Base-by-base conservation (phyloP, 37 sponge, comb jelly and placozoan species). In the Diacarnus erythraeanus region DNA sequence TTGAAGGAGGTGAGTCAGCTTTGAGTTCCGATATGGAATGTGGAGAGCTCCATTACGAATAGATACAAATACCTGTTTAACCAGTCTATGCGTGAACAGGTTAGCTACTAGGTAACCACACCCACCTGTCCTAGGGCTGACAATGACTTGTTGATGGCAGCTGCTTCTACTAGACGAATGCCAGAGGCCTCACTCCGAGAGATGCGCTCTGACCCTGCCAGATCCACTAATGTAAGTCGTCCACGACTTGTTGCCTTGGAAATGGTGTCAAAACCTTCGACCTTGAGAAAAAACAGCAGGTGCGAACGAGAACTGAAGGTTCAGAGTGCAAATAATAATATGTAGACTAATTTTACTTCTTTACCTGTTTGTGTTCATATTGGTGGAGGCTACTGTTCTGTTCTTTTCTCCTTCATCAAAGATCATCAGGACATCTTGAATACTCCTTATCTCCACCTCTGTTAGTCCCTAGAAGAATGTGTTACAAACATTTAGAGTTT, bases 171-270 rank as follows among this genome's bases (percentile, higher is more conserved):
- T 29, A 93, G 61, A 59, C 93, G 31, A 22, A 81, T 72, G 15
- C 93, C 93, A 3, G 81, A 76, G 12, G 93, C 93, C 44, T 88
- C 93, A 44, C 86, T 93, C 0, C 87, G 77, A 25, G 93, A 93
- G 20, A 93, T 93, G 57, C 93, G 80, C 83, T 93, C 93, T 25
- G 93, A 93, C 20, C 93, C 93, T 23, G 93, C 93, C 44, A 93
- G 58, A 67, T 93, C 93, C 38, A 93, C 90, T 27, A 93, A 78
- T 4, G 89, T 93, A 20, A 93, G 83, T 12, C 84, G 31, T 0
- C 93, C 89, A 23, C 75, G 64, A 9, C 86, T 86, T 9, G 82
- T 77, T 22, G 86, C 77, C 42, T 68, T 82, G 47, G 93, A 82
- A 1, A 89, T 80, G 4, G 18, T 57, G 64, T 93, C 83, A 73